A percentile compares a stretch with the other conserved stretches of the same genome.
Conservation (phyloP, 2,888 invertebrate genomes). For the Ptychoptera contaminata region DNA sequence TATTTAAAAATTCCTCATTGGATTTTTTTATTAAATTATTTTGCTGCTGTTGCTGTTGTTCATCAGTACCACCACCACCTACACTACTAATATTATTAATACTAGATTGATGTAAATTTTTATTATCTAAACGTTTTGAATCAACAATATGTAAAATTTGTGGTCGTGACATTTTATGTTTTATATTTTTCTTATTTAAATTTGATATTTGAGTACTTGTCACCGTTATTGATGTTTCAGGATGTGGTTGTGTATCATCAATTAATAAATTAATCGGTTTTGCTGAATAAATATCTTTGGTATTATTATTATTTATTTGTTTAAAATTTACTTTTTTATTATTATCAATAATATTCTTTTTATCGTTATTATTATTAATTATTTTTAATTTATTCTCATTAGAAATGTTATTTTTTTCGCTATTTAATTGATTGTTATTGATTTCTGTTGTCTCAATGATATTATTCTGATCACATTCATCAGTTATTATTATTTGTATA, state of each 20-base stretch:
- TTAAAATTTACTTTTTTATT: slow-evolving; percentile 31
- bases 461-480: not conserved
- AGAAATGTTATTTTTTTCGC: no score
- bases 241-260: slow-evolving; percentile 2
- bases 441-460: no score
- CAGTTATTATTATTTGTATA: not conserved
- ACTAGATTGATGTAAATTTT: no score
- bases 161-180: slow-evolving; percentile 40
- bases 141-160: slow-evolving; percentile 47
- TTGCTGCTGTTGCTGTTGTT: slow-evolving; percentile 11
- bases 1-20: slow-evolving; percentile 9
- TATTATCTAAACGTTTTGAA: slow-evolving; percentile 18
- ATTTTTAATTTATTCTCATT: no score
- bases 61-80: slow-evolving; percentile 15
- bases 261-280: slow-evolving; percentile 16
- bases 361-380: not conserved
- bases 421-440: no score
- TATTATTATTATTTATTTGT: slow-evolving; percentile 32
- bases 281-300: slow-evolving; percentile 30
- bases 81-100: slow-evolving; percentile 11
- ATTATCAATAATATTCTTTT: no score
- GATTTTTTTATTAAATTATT: slow-evolving; percentile 6
- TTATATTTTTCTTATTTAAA: slow-evolving; percentile 32
- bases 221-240: slow-evolving; percentile 15
- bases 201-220: slow-evolving; percentile 26